Evolutionary conservation across 2,888 invertebrate species (phyloP).

Genomic region (Muscina levida): DNA sequence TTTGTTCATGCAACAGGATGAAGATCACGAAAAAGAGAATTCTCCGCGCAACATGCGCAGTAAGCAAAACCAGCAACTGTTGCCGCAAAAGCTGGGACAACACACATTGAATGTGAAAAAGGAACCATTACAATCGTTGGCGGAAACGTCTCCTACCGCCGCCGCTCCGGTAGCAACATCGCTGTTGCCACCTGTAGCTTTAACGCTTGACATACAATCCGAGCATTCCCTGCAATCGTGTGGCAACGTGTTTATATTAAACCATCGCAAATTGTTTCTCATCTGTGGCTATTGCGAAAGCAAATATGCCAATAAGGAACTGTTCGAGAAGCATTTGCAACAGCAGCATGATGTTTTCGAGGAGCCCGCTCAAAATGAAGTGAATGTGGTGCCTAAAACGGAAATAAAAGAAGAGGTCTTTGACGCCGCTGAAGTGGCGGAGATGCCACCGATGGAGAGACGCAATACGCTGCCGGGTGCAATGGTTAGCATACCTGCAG

Average conservation of each 20-base stretch:
- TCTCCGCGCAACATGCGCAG: constrained; percentile 60
- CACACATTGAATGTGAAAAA: constrained; percentile 47
- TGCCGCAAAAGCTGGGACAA: constrained; percentile 31
- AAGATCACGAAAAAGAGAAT: constrained; percentile 64
- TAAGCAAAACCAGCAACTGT: constrained; percentile 39
- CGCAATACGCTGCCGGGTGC: constrained; percentile 55
- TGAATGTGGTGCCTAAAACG: constrained; percentile 64
- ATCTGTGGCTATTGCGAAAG: constrained; percentile 73
- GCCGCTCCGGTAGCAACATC: background rate
- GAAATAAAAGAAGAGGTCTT: constrained; percentile 64
- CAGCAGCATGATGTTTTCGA: constrained; percentile 72
- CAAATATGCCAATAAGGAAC: constrained; percentile 70
- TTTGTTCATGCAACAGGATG: constrained; percentile 54
- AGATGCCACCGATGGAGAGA: constrained; percentile 67
- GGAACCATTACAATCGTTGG: constrained; percentile 47
- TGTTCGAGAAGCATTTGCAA: constrained; percentile 72
- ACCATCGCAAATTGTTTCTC: constrained; percentile 68
- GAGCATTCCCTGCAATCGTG: constrained; percentile 70
- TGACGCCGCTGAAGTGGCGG: constrained; percentile 66
- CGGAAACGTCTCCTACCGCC: constrained; percentile 15
- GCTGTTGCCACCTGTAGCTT: constrained; percentile 40
- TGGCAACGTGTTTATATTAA: constrained; percentile 73
- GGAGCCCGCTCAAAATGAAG: constrained; percentile 59
- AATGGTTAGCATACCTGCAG: constrained; percentile 69
- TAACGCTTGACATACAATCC: constrained; percentile 47